phyloP scores from a whole-genome alignment of 2,888 invertebrate genomes.

The Patella depressa region DNA sequence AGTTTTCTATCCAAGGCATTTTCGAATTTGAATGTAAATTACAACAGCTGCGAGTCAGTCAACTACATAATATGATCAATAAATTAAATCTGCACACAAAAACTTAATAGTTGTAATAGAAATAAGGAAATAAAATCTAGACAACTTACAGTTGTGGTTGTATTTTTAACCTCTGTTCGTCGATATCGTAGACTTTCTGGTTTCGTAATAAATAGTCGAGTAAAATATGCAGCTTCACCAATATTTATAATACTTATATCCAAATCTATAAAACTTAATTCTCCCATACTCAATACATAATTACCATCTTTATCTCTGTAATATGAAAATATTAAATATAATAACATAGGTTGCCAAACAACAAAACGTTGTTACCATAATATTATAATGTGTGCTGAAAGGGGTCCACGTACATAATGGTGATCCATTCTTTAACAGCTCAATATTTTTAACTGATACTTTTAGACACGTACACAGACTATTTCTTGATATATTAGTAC shows the following conservation, averaged over 20 bases:
- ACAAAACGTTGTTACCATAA: neutral
- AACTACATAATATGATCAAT: too few species aligned
- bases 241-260: slow-evolving; percentile 83
- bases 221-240: slow-evolving; percentile 76
- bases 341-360: neutral
- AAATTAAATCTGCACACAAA: too few species aligned
- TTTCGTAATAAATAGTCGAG: slow-evolving; percentile 52
- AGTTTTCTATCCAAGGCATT: too few species aligned
- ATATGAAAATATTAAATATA: neutral
- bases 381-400: slow-evolving; percentile 1
- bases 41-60: too few species aligned
- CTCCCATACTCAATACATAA: slow-evolving; percentile 76
- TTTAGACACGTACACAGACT: too few species aligned
- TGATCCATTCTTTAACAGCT: too few species aligned
- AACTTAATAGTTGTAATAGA: too few species aligned
- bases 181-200: slow-evolving; percentile 45
- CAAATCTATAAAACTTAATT: slow-evolving; percentile 83
- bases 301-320: slow-evolving; percentile 72
- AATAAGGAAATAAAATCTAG: too few species aligned
- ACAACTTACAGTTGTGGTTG: neutral
- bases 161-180: slow-evolving; percentile 31
- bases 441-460: too few species aligned
- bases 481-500: too few species aligned
- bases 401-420: neutral
- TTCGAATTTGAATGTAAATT: too few species aligned